Percentiles rank a stretch among this genome's conserved stretches.
These are phyloP conservation scores for Poecilia wingei DNA, from an alignment of 2,797 vertebrate genomes.

Conservation along the genomic window DNA sequence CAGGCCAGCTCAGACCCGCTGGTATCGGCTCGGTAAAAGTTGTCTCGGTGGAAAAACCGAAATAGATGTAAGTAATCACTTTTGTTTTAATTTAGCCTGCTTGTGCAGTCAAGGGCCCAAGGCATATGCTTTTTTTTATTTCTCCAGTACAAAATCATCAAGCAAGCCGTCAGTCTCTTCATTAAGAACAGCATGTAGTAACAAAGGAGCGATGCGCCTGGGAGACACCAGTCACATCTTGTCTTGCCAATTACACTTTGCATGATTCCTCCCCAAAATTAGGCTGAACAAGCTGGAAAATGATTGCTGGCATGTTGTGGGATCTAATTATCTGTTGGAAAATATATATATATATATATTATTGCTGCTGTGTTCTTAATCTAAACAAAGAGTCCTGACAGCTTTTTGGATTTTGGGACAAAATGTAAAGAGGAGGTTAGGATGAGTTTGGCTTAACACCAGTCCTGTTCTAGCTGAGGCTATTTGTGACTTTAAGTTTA, in stretches of 20 bases:
- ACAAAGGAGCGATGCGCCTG: conserved; percentile 70
- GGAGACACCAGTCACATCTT: conserved; percentile 79
- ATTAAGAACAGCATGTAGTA: conserved; percentile 72
- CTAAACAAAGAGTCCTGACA: conserved; percentile 75
- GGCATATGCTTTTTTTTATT: conserved; percentile 34
- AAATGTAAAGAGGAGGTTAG: conserved; percentile 32
- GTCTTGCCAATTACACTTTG: conserved; percentile 85
- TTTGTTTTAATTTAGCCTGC: conserved; percentile 28
- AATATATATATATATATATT: conserved; percentile 57
- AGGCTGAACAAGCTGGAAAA: conserved; percentile 83
- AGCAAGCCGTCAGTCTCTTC: conserved; percentile 56
- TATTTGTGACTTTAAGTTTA: conserved; percentile 26
- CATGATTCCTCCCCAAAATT: conserved; percentile 85
- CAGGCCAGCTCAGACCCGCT: conserved; percentile 53
- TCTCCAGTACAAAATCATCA: conserved; percentile 57
- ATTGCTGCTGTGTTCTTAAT: conserved; percentile 83
- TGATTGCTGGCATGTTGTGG: conserved; percentile 84
- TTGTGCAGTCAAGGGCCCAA: conserved; percentile 12
- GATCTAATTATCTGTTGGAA: conserved; percentile 82
- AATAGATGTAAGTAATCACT: neutral
- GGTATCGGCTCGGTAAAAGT: conserved; percentile 51
- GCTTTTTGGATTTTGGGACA: conserved; percentile 65
- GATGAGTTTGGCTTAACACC: conserved; percentile 44
- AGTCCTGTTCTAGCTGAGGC: conserved; percentile 54
- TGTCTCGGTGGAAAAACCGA: neutral